Evolutionary conservation across 2,888 invertebrate genomes (phyloP), one percentile per base, ranked within the genome.

Genomic region (Laspeyria flexula): DNA sequence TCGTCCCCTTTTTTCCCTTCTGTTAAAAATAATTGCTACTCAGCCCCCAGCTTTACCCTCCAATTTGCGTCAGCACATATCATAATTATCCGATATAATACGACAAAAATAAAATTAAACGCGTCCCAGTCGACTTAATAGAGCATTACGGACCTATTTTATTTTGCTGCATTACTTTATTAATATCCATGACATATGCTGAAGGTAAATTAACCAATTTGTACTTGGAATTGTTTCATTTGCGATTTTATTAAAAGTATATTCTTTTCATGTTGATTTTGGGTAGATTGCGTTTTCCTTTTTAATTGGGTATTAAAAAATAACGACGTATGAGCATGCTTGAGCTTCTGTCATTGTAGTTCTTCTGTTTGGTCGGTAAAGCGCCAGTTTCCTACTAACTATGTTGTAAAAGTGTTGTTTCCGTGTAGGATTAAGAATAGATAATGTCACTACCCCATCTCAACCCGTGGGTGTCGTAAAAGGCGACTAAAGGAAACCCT

Each of bases 41-140:
- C 35, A 51, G 33, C 0, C 55, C 55, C 25, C 25, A 48, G 25
- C 62, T 43, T 65, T 60, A 64, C 54, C 38, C 23, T 18, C 55
- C 69, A 66, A 71, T 69, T 75, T 65, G 48, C 38, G 55, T 55
- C 48, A 44, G 50, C 57, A 63, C 64, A 73, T 67, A 63, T 75
- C 69, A 72, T 76, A 76, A 75, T 76, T 73, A 72, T 56, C 58
- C 18, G 44, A 51, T 68, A 66, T 68, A 71, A 73, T 60, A 58
- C 56, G 65, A 60, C 64, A 69, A 77, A 77, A 75, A 70, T 73
- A 62, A 64, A 72, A 73, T 73, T 71, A 58, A 65, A 67, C 65
- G 44, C 52, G 56, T 55, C 45, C 40, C 58, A 18, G 42, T 45
- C 29, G 43, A 59, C 50, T 60, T 57, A 62, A 61, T 60, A 55